Base-by-base conservation (phyloP, 2,797 vertebrate species). In the Neopelma chrysocephalum region DNA sequence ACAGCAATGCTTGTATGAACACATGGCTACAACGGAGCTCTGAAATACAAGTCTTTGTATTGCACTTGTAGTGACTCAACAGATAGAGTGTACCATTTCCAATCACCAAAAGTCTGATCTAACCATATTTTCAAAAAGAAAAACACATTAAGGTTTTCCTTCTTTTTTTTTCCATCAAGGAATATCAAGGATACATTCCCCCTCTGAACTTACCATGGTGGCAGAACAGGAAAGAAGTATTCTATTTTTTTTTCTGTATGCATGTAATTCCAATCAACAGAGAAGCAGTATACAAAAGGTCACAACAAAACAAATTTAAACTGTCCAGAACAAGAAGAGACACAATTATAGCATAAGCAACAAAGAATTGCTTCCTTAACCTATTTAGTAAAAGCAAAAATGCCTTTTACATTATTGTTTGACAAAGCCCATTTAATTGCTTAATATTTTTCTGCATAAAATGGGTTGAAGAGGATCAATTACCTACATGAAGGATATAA, bases 281-380 rank as follows among this genome's bases (percentile, higher is more conserved):
- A 47, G 51, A 93, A 79, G 29, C 6, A 31, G 22, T 36, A 70
- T 3, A 25, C 17, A 82, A 90, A 89, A 96, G 50, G 81, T 75
- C 60, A 81, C 13, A 87, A 78, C 21, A 76, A 84, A 94, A 80
- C 27, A 78, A 89, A 93, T 91, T 78, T 85, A 42, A 94, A 90
- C 16, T 65, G 69, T 93, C 45, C 36, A 40, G 76, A 79, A 78
- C 40, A 84, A 66, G 90, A 32, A 58, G 23, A 15, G 11, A 56
- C 31, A 84, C 16, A 72, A 66, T 84, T 84, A 86, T 6, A 87
- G 50, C 54, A 76, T 26, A 89, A 86, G 68, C 32, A 73, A 50
- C n/a, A 64, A 83, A 82, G 60, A 94, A 91, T 56, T 91, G 47
- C 47, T 91, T 72, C n/a, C 36, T 90, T 80, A 84, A 97, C 86